Percentiles rank a stretch among this genome's conserved stretches.
phyloP scores from a whole-genome alignment of 2,113 vertebrate genomes.

The Oryzias celebensis region DNA sequence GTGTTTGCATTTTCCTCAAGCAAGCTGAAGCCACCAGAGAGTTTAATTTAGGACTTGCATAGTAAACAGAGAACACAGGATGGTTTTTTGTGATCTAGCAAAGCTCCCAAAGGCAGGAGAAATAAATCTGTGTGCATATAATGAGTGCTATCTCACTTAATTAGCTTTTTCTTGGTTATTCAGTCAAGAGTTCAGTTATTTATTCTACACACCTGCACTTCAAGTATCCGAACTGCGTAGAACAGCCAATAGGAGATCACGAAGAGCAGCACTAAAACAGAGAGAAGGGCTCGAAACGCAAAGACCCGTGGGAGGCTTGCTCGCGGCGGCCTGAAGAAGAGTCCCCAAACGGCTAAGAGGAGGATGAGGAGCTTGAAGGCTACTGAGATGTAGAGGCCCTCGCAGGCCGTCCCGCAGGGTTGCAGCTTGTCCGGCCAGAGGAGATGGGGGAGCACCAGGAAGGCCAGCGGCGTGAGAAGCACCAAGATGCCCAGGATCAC shows the following conservation, averaged over 20 bases:
- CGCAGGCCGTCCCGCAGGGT: constrained; percentile 89
- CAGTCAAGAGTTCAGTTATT: not conserved
- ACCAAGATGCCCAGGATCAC: constrained; percentile 86
- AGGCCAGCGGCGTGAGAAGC: constrained; percentile 91
- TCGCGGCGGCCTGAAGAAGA: constrained; percentile 87
- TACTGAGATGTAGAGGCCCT: constrained; percentile 95
- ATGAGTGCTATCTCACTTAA: not conserved
- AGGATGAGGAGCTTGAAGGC: constrained; percentile 95
- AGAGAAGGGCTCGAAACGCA: constrained; percentile 86
- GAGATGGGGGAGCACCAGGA: constrained; percentile 89
- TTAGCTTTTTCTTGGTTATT: not conserved
- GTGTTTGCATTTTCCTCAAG: constrained; percentile 12
- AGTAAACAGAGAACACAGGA: constrained; percentile 25
- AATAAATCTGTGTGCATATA: constrained; percentile 25
- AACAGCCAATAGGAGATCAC: constrained; percentile 97
- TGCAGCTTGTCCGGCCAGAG: constrained; percentile 90
- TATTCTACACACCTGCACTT: constrained; percentile 71
- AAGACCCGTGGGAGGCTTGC: constrained; percentile 87
- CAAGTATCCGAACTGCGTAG: constrained; percentile 91
- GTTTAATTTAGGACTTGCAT: constrained; percentile 35
- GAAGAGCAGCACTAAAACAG: constrained; percentile 89
- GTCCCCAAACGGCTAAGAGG: constrained; percentile 91
- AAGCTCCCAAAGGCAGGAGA: constrained; percentile 27
- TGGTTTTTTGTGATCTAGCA: constrained; percentile 28
- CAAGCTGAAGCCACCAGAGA: constrained; percentile 22